Percentiles rank a stretch among this genome's conserved stretches.
phyloP scores from a whole-genome alignment of 2,888 invertebrate species.

The Callyntrura guangdongensis region DNA sequence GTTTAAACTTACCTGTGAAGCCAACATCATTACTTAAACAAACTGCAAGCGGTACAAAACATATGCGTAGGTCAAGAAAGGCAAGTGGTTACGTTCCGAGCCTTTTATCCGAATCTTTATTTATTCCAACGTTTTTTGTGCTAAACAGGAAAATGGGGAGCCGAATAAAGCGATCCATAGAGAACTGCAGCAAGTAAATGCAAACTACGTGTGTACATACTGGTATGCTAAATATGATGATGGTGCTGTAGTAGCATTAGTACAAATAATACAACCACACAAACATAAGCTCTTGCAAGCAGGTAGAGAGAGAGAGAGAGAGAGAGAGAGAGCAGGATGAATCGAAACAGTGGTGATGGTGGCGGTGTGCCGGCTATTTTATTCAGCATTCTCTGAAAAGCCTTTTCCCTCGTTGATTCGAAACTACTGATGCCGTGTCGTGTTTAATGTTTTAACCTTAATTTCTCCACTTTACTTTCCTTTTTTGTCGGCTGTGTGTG shows the following conservation, averaged over 20 bases:
- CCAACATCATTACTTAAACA: not conserved
- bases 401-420: not conserved
- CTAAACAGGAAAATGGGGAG: not conserved
- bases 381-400: not conserved
- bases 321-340: not conserved
- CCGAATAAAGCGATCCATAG: too few relatives aligned
- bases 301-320: not conserved
- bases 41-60: not conserved
- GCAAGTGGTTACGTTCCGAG: not conserved
- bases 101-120: not conserved
- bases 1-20: not conserved
- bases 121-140: too few relatives aligned
- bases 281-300: not conserved
- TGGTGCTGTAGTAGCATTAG: too few relatives aligned
- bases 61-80: conserved; percentile 6
- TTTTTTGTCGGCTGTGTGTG: not conserved
- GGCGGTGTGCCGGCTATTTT: not conserved
- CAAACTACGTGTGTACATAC: too few relatives aligned
- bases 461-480: not conserved
- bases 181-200: too few relatives aligned
- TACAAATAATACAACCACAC: too few relatives aligned
- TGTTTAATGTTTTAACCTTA: conserved; percentile 32
- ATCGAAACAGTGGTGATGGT: too few relatives aligned
- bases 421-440: conserved; percentile 1
- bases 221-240: too few relatives aligned